These are phyloP conservation scores for Rhopilema esculentum DNA, from an alignment of 30 jellyfish, hydroid and myxozoan species.

Conservation along the genomic window DNA sequence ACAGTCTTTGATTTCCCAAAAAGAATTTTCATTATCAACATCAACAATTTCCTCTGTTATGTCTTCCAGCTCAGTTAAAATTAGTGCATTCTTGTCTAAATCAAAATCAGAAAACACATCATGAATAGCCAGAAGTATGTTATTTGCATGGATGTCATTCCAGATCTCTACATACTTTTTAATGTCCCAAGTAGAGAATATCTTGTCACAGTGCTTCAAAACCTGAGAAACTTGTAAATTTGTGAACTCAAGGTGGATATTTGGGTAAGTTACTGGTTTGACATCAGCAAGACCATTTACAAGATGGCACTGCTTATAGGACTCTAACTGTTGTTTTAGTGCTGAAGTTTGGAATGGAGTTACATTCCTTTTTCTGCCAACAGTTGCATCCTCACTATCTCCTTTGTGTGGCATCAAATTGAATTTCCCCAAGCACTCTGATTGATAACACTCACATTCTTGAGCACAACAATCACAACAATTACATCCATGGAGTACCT, in stretches of 20 bases:
- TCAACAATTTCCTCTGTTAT: neutral
- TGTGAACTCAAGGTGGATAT: neutral
- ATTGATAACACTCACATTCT: neutral
- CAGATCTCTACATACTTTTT: conserved; percentile 2
- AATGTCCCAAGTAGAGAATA: conserved; percentile 3
- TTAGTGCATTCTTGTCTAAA: neutral
- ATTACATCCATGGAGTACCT: neutral
- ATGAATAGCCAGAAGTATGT: conserved; percentile 13
- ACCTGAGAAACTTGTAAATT: neutral
- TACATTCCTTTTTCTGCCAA: neutral
- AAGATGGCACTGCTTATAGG: neutral
- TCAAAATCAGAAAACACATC: conserved; percentile 8
- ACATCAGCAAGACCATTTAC: neutral
- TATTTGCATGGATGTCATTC: conserved; percentile 27
- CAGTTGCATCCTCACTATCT: neutral
- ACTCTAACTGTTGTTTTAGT: neutral
- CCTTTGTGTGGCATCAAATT: neutral
- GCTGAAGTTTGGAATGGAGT: neutral
- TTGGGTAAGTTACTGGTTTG: conserved; percentile 19
- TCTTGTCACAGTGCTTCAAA: conserved; percentile 8
- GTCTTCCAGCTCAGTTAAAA: no score
- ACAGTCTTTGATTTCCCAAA: no score
- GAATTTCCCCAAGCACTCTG: neutral
- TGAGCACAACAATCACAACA: neutral
- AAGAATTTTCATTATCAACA: neutral